These are phyloP conservation scores for Sarcophaga carnaria DNA, from an alignment of 2,888 invertebrate species.

Conservation along the genomic window DNA sequence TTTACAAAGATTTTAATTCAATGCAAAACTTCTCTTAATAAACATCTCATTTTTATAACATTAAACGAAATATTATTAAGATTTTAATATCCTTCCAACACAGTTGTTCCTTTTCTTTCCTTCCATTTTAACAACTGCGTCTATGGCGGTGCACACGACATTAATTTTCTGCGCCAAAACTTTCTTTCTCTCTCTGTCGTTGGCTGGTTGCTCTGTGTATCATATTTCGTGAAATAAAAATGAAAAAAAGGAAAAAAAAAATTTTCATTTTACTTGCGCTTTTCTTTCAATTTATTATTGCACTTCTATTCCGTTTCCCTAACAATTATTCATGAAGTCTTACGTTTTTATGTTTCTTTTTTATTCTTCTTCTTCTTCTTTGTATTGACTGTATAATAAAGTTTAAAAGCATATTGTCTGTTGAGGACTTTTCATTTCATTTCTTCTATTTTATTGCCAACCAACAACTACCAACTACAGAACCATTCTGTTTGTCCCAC, in stretches of 20 bases:
- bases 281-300: not conserved
- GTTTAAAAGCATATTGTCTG: constrained; percentile 40
- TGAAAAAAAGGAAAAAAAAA: not conserved
- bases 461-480: not conserved
- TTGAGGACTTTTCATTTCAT: constrained; percentile 38
- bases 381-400: constrained; percentile 43
- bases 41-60: too few relatives aligned
- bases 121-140: too few relatives aligned
- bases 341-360: not conserved
- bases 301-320: not conserved
- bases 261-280: not conserved
- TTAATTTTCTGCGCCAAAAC: too few relatives aligned
- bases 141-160: too few relatives aligned
- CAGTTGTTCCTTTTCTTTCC: too few relatives aligned
- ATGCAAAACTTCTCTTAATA: too few relatives aligned
- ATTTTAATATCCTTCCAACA: too few relatives aligned
- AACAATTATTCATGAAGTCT: not conserved
- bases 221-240: too few relatives aligned
- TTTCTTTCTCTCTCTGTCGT: too few relatives aligned
- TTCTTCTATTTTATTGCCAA: constrained; percentile 28
- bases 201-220: too few relatives aligned
- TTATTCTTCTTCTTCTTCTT: not conserved
- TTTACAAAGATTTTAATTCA: too few relatives aligned
- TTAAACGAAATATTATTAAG: too few relatives aligned
- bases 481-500: not conserved